Conservation (phyloP, 2,888 invertebrate species). For the Plebejus argus region DNA sequence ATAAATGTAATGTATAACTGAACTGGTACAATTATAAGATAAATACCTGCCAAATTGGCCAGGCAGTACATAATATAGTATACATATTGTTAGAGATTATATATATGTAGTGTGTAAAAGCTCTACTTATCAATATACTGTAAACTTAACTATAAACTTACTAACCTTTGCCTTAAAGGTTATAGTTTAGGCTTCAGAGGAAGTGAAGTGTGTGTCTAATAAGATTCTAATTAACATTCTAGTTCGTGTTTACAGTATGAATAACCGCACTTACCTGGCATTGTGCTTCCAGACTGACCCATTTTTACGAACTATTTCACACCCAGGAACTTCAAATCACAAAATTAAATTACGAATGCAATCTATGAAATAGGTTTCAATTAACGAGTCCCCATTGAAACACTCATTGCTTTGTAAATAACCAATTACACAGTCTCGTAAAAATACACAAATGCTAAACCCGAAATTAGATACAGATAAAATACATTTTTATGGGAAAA, state of each 20-base stretch:
- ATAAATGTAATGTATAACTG: too few species aligned
- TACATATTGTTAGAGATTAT: background rate
- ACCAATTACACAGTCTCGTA: constrained; percentile 42
- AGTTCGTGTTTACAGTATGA: constrained; percentile 47
- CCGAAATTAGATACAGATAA: background rate
- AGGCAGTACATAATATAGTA: too few species aligned
- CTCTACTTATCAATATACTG: background rate
- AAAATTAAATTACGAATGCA: constrained; percentile 42
- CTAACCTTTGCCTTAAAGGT: constrained; percentile 36
- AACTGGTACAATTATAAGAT: too few species aligned
- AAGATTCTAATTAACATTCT: constrained; percentile 54
- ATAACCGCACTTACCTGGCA: constrained; percentile 67
- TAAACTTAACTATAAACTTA: background rate
- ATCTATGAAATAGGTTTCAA: constrained; percentile 30
- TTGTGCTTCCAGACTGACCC: constrained; percentile 72
- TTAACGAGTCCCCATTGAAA: constrained; percentile 35
- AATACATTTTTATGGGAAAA: background rate
- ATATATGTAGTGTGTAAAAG: background rate
- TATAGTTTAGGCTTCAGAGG: constrained; percentile 32
- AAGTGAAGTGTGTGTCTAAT: constrained; percentile 43
- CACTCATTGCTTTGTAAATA: constrained; percentile 29
- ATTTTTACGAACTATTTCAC: constrained; percentile 48
- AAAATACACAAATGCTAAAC: constrained; percentile 57
- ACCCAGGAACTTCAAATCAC: constrained; percentile 42
- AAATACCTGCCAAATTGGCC: too few species aligned